A percentile compares a stretch with the other conserved stretches of the same genome.
Conservation (phyloP, 2,797 vertebrate genomes). For the Dermochelys coriacea region DNA sequence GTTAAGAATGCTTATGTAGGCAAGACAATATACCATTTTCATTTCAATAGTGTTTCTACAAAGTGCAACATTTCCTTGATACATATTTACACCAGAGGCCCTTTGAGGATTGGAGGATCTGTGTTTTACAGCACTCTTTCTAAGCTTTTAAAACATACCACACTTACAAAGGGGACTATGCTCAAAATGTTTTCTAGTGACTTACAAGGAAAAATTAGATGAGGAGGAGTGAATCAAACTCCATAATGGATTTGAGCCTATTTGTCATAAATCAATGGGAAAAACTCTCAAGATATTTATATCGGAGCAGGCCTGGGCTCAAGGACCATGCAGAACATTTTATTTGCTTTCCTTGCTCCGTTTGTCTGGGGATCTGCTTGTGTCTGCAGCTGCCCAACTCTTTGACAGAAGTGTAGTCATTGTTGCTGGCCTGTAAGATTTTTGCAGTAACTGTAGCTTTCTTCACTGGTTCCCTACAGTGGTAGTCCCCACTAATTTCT, state of each 20-base stretch:
- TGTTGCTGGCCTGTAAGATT: not conserved
- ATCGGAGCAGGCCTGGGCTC: not conserved
- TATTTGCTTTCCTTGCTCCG: not conserved
- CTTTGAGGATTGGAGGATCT: not conserved
- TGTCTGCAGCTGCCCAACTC: not conserved
- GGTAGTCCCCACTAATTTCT: not conserved
- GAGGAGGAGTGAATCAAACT: not conserved
- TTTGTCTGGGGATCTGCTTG: not conserved
- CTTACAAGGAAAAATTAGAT: not conserved
- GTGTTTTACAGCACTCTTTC: not conserved
- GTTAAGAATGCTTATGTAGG: not conserved
- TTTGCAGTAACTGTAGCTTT: not conserved
- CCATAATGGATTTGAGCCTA: not conserved
- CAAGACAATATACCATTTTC: not conserved
- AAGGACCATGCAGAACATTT: not conserved
- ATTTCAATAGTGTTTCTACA: not conserved
- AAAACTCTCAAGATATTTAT: not conserved
- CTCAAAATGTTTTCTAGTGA: not conserved
- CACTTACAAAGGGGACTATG: not conserved
- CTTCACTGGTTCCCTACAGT: rapidly evolving
- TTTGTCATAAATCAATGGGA: not conserved
- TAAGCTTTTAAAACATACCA: not conserved
- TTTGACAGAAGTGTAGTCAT: not conserved
- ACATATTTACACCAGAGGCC: rapidly evolving
- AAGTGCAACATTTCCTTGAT: not conserved